Evolutionary conservation across 2,888 invertebrate genomes (phyloP).

Genomic region (Tachina fera): DNA sequence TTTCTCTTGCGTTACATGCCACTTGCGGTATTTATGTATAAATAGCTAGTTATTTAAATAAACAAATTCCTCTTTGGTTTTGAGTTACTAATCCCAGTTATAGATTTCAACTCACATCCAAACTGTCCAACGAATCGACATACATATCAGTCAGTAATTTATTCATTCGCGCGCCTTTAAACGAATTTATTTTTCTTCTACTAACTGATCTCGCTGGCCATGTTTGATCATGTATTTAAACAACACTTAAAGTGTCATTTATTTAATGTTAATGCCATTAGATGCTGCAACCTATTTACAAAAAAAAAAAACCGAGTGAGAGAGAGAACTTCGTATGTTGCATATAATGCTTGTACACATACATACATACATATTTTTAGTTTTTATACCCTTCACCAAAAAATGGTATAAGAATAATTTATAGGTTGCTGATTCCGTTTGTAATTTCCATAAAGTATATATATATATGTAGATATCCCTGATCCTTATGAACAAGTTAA

Average conservation of each 20-base stretch:
- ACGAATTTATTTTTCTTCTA: constrained; percentile 17
- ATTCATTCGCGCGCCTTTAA: constrained; percentile 31
- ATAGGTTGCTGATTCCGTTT: too few relatives aligned
- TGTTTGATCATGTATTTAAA: constrained; percentile 60
- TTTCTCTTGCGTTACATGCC: constrained; percentile 2
- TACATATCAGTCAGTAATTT: constrained; percentile 3
- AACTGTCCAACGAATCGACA: not conserved
- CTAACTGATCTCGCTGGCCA: constrained; percentile 44
- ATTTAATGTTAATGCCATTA: constrained; percentile 60
- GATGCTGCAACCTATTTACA: constrained; percentile 38
- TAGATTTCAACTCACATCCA: constrained; percentile 63
- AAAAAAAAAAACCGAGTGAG: not conserved
- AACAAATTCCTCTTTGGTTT: constrained; percentile 48
- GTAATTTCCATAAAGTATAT: too few relatives aligned
- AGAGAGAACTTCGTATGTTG: not conserved
- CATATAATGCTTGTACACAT: constrained; percentile 22
- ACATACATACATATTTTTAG: too few relatives aligned
- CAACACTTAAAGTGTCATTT: constrained; percentile 70
- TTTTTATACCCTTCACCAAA: too few relatives aligned
- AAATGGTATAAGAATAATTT: too few relatives aligned
- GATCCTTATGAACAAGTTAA: too few relatives aligned
- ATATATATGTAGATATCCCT: too few relatives aligned
- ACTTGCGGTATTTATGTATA: constrained; percentile 32
- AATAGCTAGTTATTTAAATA: not conserved
- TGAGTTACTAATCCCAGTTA: constrained; percentile 63